Evolutionary conservation across 2,888 invertebrate species (phyloP), one percentile per base, ranked within the genome.

Genomic region (Meteorus colon): DNA sequence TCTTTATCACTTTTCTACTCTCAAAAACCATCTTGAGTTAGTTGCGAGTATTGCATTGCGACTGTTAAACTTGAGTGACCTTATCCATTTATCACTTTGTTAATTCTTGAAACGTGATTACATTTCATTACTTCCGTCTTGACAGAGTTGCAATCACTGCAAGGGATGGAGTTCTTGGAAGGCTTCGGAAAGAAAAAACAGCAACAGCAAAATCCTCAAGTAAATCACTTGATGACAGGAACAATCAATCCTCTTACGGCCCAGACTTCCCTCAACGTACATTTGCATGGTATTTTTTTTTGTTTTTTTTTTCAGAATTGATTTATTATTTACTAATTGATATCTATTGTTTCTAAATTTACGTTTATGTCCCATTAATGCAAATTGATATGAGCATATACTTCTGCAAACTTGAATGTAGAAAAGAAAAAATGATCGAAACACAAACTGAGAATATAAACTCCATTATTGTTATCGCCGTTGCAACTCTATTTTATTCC

Each of bases 81-180:
- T 77, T 19, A 65, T 65, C 66, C 45, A 68, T 65, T 73, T 16
- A 51, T 66, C 48, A 77, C 67, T 75, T 77, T 55, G 19, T 75
- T 75, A 78, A 75, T 76, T 69, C 48, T 65, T 67, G 66, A 65
- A 77, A 81, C 55, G 4, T 24, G 62, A 73, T 70, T 74, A 51
- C 63, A 67, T 83, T 79, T 80, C 69, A 78, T 81, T 77, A 77
- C 74, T 31, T 79, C 78, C 78, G 34, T 81, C 78, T 82, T 77
- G 77, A 80, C 82, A 89, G 89, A 89, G 80, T 82, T 87, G 82
- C 86, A 88, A 82, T 83, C 88, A 79, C 85, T 86, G 78, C 89
- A 89, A 89, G 89, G 89, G 80, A 89, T 89, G 89, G 89, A 89
- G 86, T 89, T 89, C 84, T 85, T 89, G 83, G 89, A 89, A 80